Percentiles rank a stretch among this genome's conserved stretches.
Conservation (phyloP, 1,140 invertebrate genomes). For the Euura saliciscinereae region DNA sequence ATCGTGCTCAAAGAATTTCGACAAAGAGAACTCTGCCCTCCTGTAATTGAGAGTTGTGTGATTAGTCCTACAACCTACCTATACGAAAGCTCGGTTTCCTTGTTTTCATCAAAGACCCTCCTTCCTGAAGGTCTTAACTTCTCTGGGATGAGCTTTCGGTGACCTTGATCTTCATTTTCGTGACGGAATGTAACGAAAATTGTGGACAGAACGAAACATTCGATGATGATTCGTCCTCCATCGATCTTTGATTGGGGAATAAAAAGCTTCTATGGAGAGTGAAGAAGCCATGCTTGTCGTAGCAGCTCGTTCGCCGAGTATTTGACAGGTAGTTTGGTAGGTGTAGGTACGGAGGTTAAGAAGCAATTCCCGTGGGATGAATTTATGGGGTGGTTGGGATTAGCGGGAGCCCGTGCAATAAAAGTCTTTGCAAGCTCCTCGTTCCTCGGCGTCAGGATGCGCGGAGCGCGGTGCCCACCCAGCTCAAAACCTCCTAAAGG, state of each 20-base stretch:
- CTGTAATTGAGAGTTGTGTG: constrained; percentile 11
- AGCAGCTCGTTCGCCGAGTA: constrained; percentile 32
- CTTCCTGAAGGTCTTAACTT: background rate
- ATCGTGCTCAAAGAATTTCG: constrained; percentile 1
- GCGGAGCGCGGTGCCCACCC: too few relatives aligned
- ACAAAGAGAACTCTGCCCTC: background rate
- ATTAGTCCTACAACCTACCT: background rate
- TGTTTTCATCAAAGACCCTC: background rate
- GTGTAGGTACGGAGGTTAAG: constrained; percentile 34
- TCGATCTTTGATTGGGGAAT: too few relatives aligned
- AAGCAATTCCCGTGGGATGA: constrained; percentile 44
- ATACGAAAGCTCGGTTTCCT: background rate
- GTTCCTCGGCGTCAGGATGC: background rate
- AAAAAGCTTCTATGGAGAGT: too few relatives aligned
- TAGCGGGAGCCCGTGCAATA: constrained; percentile 42
- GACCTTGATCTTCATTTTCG: background rate
- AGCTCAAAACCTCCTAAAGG: background rate
- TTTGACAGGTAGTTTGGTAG: constrained; percentile 30
- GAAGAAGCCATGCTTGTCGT: too few relatives aligned
- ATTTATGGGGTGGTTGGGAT: constrained; percentile 44
- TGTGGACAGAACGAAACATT: too few relatives aligned
- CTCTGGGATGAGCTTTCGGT: background rate
- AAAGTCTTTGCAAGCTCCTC: constrained; percentile 22
- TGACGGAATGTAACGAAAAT: too few relatives aligned
- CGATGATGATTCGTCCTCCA: too few relatives aligned